Conservation (phyloP, 2,113 vertebrate genomes). For the Anoura caudifer region DNA sequence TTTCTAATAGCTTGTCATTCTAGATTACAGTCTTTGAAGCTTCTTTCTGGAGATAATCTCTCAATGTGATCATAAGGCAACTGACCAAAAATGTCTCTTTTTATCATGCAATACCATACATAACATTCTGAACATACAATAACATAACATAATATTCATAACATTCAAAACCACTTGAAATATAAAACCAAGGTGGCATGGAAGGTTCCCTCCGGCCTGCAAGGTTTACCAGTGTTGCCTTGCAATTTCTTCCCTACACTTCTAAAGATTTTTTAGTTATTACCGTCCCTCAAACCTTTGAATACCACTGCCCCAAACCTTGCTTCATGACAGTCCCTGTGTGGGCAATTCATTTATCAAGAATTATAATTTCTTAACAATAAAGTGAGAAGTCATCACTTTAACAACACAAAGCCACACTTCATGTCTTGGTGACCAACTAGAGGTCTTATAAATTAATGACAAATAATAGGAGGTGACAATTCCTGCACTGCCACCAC, state of each 20-base stretch:
- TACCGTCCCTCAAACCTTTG: background rate
- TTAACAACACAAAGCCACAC: constrained; percentile 19
- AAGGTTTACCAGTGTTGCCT: background rate
- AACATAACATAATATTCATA: background rate
- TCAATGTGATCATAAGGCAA: constrained; percentile 2
- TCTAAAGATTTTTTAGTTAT: constrained; percentile 47
- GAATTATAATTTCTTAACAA: constrained; percentile 1
- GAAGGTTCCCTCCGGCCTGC: background rate
- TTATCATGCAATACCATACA: background rate
- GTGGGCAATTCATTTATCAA: background rate
- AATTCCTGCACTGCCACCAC: background rate
- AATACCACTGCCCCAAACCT: background rate
- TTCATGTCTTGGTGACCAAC: background rate
- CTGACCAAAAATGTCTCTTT: background rate
- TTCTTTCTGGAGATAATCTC: background rate
- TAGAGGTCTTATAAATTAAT: constrained; percentile 54
- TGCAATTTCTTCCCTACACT: background rate
- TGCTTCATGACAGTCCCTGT: background rate
- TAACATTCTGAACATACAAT: background rate
- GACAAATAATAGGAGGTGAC: constrained; percentile 25
- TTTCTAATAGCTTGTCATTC: background rate
- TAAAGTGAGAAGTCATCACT: constrained; percentile 27
- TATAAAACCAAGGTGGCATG: background rate
- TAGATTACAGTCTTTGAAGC: background rate
- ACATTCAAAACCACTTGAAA: background rate